These are phyloP conservation scores for Rutpela maculata DNA, from an alignment of 2,888 invertebrate genomes.

Conservation along the genomic window DNA sequence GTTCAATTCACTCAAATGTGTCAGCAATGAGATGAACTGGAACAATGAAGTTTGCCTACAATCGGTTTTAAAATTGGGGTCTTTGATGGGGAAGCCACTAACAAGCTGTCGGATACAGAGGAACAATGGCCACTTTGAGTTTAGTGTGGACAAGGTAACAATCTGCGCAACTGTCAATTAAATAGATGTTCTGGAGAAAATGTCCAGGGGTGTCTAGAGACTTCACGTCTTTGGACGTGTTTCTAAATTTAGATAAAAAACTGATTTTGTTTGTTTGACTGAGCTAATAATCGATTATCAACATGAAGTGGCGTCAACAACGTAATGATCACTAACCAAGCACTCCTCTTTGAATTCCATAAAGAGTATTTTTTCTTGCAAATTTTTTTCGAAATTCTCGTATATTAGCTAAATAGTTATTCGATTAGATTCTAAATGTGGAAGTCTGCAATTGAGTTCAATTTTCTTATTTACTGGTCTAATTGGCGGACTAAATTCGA, in stretches of 20 bases:
- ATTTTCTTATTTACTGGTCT: too few species aligned
- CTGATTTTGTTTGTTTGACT: background rate
- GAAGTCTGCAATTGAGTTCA: too few species aligned
- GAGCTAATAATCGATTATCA: too few species aligned
- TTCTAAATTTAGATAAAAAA: background rate
- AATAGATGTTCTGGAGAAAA: background rate
- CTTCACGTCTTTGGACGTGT: background rate
- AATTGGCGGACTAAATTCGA: too few species aligned
- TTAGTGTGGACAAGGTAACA: constrained; percentile 17
- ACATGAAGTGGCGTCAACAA: too few species aligned
- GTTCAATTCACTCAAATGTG: background rate
- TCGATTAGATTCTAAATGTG: too few species aligned
- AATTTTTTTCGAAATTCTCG: too few species aligned
- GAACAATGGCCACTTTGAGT: constrained; percentile 37
- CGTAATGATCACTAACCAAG: too few species aligned
- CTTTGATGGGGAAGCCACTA: constrained; percentile 37
- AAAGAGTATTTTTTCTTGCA: too few species aligned
- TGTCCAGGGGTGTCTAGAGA: background rate
- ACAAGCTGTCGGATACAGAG: constrained; percentile 36
- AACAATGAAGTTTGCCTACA: background rate
- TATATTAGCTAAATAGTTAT: too few species aligned
- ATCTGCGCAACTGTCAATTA: constrained; percentile 31
- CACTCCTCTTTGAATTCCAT: too few species aligned
- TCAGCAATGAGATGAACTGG: background rate
- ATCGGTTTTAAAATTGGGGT: background rate